These are phyloP conservation scores for Drosophila rellima DNA, from an alignment of 2,888 invertebrate species.

Conservation along the genomic window DNA sequence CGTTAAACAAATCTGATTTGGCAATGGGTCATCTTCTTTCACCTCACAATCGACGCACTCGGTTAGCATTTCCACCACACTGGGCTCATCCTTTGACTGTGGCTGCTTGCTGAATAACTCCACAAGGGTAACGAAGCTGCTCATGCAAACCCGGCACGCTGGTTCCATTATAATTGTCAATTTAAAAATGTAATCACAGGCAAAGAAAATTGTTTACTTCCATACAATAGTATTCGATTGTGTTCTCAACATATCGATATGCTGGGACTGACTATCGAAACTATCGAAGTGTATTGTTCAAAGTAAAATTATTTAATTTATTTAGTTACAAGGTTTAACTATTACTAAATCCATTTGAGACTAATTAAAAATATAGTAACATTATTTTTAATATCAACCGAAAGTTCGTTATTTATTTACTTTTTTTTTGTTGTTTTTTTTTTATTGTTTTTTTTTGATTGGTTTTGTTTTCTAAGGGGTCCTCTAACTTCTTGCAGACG, in stretches of 20 bases:
- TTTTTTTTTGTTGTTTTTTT: background rate
- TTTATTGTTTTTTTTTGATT: background rate
- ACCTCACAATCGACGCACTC: constrained; percentile 35
- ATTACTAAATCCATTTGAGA: background rate
- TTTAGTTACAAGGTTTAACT: background rate
- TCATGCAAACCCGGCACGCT: constrained; percentile 47
- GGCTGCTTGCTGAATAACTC: constrained; percentile 32
- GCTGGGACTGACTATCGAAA: background rate
- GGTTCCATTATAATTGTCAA: constrained; percentile 17
- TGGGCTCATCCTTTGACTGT: constrained; percentile 17
- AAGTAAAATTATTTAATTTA: background rate
- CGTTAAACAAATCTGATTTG: constrained; percentile 46
- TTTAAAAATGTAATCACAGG: background rate
- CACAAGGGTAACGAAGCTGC: constrained; percentile 20
- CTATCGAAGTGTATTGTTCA: background rate
- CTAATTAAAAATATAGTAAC: background rate
- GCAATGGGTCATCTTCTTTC: constrained; percentile 36
- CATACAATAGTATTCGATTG: background rate
- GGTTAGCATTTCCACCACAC: constrained; percentile 48
- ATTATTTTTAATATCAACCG: background rate
- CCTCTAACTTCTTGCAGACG: background rate
- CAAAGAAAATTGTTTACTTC: background rate
- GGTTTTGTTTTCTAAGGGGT: no score
- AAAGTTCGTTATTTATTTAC: no score
- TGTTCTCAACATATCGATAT: background rate